Conservation (phyloP, 2,797 vertebrate genomes). For the Pristis pectinata region DNA sequence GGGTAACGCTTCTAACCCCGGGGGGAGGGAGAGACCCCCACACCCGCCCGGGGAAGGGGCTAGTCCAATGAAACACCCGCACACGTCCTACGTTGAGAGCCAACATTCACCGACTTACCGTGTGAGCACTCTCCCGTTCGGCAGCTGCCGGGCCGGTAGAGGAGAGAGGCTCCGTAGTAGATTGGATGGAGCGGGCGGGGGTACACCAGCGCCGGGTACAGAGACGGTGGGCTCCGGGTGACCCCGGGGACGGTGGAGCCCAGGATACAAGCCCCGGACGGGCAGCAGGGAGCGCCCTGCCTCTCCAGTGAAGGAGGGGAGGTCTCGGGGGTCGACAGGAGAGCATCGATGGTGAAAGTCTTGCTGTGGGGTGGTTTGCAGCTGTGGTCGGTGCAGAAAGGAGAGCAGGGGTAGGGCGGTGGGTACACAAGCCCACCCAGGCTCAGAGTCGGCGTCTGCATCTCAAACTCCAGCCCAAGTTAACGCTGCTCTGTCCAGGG, state of each 20-base stretch:
- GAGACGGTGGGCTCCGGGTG: constrained; percentile 49
- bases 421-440: constrained; percentile 48
- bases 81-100: not conserved
- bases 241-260: constrained; percentile 41
- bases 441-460: constrained; percentile 55
- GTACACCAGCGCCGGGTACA: constrained; percentile 51
- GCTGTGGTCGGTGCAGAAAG: constrained; percentile 45
- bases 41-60: too few species aligned
- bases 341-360: constrained; percentile 74
- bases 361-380: constrained; percentile 53
- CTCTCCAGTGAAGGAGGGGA: constrained; percentile 39
- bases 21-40: too few species aligned
- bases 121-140: constrained; percentile 55
- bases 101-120: constrained; percentile 50
- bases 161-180: constrained; percentile 60
- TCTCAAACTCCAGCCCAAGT: not conserved
- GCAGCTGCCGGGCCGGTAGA: constrained; percentile 53
- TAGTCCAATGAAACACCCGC: too few species aligned
- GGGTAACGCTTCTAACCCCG: too few species aligned
- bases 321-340: constrained; percentile 63
- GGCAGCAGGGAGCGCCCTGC: constrained; percentile 41
- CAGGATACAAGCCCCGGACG: constrained; percentile 46
- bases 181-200: constrained; percentile 55
- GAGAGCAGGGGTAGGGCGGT: constrained; percentile 53
- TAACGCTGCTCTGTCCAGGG: constrained; percentile 39